Evolutionary conservation across 2,113 vertebrate species (phyloP).

Genomic region (Atrichornis clamosus): DNA sequence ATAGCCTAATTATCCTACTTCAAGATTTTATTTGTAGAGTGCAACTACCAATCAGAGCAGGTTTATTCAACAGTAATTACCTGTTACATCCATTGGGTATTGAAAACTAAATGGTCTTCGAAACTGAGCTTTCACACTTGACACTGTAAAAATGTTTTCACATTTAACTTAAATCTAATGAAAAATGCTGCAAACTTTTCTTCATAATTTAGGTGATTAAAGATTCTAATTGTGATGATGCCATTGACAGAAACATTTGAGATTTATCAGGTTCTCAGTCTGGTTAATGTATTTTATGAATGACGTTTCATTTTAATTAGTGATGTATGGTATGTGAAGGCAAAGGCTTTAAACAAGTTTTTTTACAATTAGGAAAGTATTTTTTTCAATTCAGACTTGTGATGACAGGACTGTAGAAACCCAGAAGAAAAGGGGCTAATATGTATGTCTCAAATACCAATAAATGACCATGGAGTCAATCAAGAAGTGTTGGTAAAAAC

Average conservation of each 20-base stretch:
- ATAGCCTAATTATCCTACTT: neutral
- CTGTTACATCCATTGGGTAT: neutral
- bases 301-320: neutral
- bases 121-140: neutral
- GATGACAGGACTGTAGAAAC: neutral
- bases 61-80: neutral
- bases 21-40: neutral
- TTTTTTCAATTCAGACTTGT: neutral
- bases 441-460: neutral
- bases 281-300: neutral
- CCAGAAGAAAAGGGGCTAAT: neutral
- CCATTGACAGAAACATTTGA: neutral
- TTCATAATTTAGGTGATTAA: neutral
- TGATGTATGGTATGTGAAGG: neutral
- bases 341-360: neutral
- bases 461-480: neutral
- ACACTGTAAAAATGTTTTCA: neutral
- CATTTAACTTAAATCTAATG: neutral
- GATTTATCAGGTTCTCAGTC: neutral
- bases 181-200: neutral
- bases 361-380: neutral
- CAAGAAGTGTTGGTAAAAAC: neutral
- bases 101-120: neutral
- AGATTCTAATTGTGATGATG: neutral
- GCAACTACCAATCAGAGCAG: neutral